Base-by-base conservation (phyloP, 2,888 invertebrate species). In the Drosophila falleni region DNA sequence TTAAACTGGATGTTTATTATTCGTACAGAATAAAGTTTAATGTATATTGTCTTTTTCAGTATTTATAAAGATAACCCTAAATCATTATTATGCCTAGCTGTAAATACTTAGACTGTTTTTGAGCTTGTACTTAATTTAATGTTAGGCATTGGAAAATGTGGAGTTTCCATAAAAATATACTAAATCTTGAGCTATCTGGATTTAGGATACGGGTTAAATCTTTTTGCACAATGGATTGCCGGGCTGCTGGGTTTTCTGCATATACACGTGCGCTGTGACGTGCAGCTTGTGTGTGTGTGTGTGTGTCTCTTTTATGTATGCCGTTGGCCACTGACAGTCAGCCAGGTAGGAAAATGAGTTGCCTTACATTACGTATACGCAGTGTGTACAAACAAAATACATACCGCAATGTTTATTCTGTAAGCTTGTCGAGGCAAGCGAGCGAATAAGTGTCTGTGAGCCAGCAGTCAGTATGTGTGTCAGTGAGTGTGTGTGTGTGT, bases 391-490 rank as follows among this genome's bases (percentile, higher is more conserved):
- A 85, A 81, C 87, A 87, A 85, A 87, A 82, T 81, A 79, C 86
- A 83, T 66, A 79, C 86, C 86, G 87, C 83, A 87, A 86, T 87
- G 86, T 86, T 86, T 87, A 76, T 86, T 86, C 81, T 84, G 80
- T 77, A 79, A 85, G 78, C 82, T 77, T 81, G 80, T 70, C 78
- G 82, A 82, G 80, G 82, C 80, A 83, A 83, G 78, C 83, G 83
- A 83, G 86, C 82, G 82, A 71, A 83, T 80, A 84, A 87, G 81
- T 87, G 84, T 73, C 77, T 68, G 49, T 71, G 63, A 63, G 66
- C 60, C 31, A 31, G 31, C 9, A 31, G 31, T 10, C 62, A 60
- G n/a, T 56, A 19, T 44, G 37, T 35, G 23, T 74, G 56, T 56
- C 61, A 55, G 42, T 60, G 47, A 39, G 47, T 59, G 41, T 46